phyloP scores from a whole-genome alignment of 2,113 vertebrate species.

The Toxotes jaculatrix region DNA sequence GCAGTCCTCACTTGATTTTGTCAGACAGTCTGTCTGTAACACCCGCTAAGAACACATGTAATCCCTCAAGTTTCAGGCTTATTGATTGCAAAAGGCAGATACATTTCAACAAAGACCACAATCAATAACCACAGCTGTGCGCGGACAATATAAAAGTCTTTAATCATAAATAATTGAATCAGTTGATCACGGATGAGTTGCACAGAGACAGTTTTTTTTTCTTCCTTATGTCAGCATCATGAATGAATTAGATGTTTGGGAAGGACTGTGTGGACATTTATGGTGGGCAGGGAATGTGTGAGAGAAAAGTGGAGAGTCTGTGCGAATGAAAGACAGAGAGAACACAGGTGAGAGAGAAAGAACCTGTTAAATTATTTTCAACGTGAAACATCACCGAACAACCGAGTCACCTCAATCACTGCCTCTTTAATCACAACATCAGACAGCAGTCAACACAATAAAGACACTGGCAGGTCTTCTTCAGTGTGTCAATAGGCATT shows the following conservation, averaged over 20 bases:
- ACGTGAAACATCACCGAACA: background rate
- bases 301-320: background rate
- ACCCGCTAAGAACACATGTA: constrained; percentile 17
- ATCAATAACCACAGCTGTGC: constrained; percentile 64
- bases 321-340: constrained; percentile 16
- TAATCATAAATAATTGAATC: constrained; percentile 65
- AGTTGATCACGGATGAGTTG: constrained; percentile 25
- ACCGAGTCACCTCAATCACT: background rate
- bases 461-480: constrained; percentile 13
- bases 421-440: constrained; percentile 10
- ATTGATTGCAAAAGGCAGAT: constrained; percentile 49
- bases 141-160: constrained; percentile 66
- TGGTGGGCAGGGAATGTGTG: constrained; percentile 14
- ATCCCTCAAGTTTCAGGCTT: constrained; percentile 16
- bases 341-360: background rate
- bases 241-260: constrained; percentile 13
- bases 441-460: constrained; percentile 7
- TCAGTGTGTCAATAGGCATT: constrained; percentile 8
- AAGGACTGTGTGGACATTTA: background rate
- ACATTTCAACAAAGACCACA: constrained; percentile 43
- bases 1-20: constrained; percentile 44
- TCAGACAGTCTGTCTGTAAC: constrained; percentile 11
- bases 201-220: constrained; percentile 6
- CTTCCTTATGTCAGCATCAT: constrained; percentile 11
- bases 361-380: background rate